These are phyloP conservation scores for Tenthredo livida DNA, from an alignment of 2,888 invertebrate species.

Conservation along the genomic window DNA sequence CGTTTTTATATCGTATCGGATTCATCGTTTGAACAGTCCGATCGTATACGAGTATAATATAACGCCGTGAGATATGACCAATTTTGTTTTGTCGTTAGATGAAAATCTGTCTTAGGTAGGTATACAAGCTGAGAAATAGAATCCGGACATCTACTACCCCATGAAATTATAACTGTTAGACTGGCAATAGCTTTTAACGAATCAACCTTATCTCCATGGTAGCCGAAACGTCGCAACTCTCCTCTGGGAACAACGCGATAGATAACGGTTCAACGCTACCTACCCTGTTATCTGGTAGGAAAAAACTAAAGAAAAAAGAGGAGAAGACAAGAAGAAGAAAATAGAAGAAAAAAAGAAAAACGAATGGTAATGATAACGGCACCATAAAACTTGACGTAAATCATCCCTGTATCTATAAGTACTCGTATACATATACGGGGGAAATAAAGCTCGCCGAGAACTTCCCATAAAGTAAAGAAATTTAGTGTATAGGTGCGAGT, in stretches of 20 bases:
- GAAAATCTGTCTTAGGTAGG: background rate
- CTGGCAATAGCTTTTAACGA: background rate
- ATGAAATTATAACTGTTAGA: constrained; percentile 5
- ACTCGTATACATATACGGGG: background rate
- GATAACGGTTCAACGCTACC: constrained; percentile 25
- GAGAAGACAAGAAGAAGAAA: constrained; percentile 52
- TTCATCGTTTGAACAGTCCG: background rate
- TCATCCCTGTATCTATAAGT: constrained; percentile 42
- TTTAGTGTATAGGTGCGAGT: background rate
- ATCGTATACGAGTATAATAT: background rate
- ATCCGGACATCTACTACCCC: background rate
- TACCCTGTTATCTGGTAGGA: background rate
- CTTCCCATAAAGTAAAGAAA: background rate
- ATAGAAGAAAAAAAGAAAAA: constrained; percentile 9
- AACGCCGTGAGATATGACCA: background rate
- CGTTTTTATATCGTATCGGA: background rate
- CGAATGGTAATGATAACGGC: constrained; percentile 56
- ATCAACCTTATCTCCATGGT: background rate
- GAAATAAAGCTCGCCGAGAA: background rate
- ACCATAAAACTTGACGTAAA: constrained; percentile 58
- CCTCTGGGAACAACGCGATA: constrained; percentile 23
- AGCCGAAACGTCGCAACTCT: constrained; percentile 16
- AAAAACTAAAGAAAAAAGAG: constrained; percentile 5
- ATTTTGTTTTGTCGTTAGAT: background rate
- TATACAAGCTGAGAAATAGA: background rate